phyloP scores from a whole-genome alignment of 1,140 invertebrate genomes.

The Oedothorax gibbosus region DNA sequence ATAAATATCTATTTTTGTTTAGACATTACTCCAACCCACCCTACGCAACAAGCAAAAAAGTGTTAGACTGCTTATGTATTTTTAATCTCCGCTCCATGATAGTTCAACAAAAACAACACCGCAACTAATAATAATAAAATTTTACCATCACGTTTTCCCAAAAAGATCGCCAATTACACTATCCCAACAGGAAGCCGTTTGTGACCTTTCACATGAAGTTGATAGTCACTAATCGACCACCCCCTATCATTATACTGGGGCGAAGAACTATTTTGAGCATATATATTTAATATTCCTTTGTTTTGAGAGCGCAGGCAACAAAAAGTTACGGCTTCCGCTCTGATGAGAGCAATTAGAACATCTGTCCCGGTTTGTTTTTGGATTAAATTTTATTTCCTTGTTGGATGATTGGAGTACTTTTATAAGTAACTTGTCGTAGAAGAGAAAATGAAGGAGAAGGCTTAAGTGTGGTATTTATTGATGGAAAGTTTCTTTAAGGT shows the following conservation, averaged over 20 bases:
- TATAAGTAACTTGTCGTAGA: too few relatives aligned
- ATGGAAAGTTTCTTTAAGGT: too few relatives aligned
- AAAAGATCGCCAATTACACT: background rate
- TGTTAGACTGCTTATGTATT: background rate
- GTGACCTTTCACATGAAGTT: slow-evolving; percentile 34
- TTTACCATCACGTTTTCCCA: slow-evolving; percentile 11
- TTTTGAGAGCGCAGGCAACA: slow-evolving; percentile 52
- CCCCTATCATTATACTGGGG: slow-evolving; percentile 44
- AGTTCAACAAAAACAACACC: too few relatives aligned
- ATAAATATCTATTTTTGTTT: too few relatives aligned
- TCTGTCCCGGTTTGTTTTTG: slow-evolving; percentile 3
- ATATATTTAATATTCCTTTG: slow-evolving; percentile 50
- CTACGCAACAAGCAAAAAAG: background rate
- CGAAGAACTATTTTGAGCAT: slow-evolving; percentile 33
- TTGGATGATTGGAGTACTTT: too few relatives aligned
- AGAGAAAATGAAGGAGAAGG: too few relatives aligned
- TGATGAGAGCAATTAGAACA: slow-evolving; percentile 33
- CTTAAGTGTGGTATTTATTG: too few relatives aligned
- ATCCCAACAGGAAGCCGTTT: slow-evolving; percentile 21
- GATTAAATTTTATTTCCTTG: too few relatives aligned
- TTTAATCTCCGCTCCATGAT: too few relatives aligned
- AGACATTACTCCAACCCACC: too few relatives aligned
- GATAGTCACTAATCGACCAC: slow-evolving; percentile 32
- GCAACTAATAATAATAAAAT: background rate
- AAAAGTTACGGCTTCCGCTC: slow-evolving; percentile 54